Percentiles rank a stretch among this genome's conserved stretches.
Evolutionary conservation across 2,113 vertebrate species (phyloP).

Genomic region (Gymnarchus niloticus): DNA sequence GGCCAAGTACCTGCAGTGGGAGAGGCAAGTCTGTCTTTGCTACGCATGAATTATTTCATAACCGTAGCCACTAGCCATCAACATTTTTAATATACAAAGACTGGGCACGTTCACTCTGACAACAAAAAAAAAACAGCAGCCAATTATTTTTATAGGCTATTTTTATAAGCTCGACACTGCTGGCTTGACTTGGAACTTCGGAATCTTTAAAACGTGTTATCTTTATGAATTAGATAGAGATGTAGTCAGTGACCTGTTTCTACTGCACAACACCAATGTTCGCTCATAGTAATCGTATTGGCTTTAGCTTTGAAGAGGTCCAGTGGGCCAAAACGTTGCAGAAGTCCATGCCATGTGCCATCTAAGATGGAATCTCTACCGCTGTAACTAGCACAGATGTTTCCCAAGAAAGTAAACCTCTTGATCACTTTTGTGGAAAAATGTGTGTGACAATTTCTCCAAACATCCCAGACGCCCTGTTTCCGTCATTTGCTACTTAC

Average conservation of each 20-base stretch:
- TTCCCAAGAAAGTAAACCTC: background rate
- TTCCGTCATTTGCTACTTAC: constrained; percentile 20
- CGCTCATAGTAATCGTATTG: background rate
- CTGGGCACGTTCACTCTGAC: background rate
- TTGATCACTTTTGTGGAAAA: background rate
- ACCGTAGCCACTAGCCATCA: background rate
- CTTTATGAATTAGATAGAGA: background rate
- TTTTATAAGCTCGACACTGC: background rate
- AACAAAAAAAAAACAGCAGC: background rate
- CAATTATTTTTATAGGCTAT: background rate
- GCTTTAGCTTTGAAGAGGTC: background rate
- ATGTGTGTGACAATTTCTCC: background rate
- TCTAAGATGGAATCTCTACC: background rate
- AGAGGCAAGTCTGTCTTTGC: constrained; percentile 1
- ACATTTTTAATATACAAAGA: background rate
- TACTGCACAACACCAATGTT: background rate
- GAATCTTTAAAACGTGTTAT: background rate
- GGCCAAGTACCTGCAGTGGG: background rate
- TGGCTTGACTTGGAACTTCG: background rate
- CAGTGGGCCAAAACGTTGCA: background rate
- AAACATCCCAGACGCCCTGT: background rate
- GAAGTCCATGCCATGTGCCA: background rate
- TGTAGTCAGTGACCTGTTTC: background rate
- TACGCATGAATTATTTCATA: background rate
- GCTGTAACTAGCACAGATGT: background rate